These are phyloP conservation scores for Synanceia verrucosa DNA, from an alignment of 2,797 vertebrate species.

Conservation along the genomic window DNA sequence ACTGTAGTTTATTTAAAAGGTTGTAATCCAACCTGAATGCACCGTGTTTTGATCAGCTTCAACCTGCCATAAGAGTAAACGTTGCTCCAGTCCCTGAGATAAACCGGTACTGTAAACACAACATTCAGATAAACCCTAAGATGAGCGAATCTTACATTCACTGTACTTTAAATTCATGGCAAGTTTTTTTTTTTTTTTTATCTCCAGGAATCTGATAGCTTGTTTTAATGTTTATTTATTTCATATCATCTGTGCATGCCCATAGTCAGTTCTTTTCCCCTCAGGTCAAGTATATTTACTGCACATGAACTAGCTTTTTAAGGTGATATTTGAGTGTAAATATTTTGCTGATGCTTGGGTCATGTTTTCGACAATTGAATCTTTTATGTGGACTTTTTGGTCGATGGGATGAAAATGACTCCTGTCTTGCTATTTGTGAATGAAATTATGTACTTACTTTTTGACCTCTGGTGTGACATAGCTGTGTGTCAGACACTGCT, in stretches of 20 bases:
- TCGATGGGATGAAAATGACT: conserved; percentile 27
- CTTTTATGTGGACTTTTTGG: conserved; percentile 41
- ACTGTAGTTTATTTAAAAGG: conserved; percentile 13
- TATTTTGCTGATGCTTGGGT: conserved; percentile 48
- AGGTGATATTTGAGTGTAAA: conserved; percentile 53
- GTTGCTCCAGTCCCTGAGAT: conserved; percentile 18
- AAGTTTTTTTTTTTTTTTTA: conserved; percentile 11
- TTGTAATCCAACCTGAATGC: conserved; percentile 1
- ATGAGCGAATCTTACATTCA: conserved; percentile 19
- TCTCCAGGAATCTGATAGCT: conserved; percentile 35
- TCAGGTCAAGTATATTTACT: conserved; percentile 61
- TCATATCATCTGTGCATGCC: conserved; percentile 38
- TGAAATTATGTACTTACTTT: conserved; percentile 9
- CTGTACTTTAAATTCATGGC: conserved; percentile 20
- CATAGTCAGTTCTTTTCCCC: conserved; percentile 42
- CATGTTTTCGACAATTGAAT: conserved; percentile 45
- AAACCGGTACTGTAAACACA: conserved; percentile 12
- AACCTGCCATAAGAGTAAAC: conserved; percentile 15
- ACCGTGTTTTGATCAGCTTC: not conserved
- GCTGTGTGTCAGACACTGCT: conserved; percentile 27
- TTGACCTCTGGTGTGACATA: conserved; percentile 36
- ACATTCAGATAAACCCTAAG: conserved; percentile 21
- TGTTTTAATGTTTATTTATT: conserved; percentile 27
- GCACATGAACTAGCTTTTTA: conserved; percentile 66
- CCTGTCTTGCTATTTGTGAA: conserved; percentile 19